Evolutionary conservation across 2,113 vertebrate genomes (phyloP).

Genomic region (Rafetus swinhoei): DNA sequence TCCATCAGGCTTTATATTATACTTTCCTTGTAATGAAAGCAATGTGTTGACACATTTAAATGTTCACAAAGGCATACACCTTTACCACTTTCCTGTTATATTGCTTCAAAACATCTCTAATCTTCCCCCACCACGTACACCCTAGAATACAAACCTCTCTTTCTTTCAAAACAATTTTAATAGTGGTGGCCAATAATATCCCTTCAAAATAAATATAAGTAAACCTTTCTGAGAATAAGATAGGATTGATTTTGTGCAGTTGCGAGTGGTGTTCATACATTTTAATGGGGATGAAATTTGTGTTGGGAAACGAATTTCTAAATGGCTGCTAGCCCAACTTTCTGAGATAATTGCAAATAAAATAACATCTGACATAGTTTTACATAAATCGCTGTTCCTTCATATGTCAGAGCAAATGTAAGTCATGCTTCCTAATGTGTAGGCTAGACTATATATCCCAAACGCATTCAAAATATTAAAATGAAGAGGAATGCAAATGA

Average conservation of each 20-base stretch:
- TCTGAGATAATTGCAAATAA: background rate
- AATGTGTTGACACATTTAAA: slow-evolving; percentile 2
- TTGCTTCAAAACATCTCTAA: background rate
- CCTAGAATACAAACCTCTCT: background rate
- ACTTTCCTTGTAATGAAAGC: slow-evolving; percentile 23
- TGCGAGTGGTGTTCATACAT: background rate
- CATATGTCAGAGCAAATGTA: background rate
- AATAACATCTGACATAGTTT: background rate
- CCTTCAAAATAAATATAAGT: background rate
- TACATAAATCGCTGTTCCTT: background rate
- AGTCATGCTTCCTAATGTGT: background rate
- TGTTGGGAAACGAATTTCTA: background rate
- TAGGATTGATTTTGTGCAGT: background rate
- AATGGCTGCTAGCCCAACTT: background rate
- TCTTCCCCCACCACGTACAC: background rate
- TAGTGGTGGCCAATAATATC: background rate
- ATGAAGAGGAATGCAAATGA: background rate
- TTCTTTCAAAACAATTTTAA: background rate
- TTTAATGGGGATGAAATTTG: background rate
- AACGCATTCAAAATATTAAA: background rate
- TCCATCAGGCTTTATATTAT: slow-evolving; percentile 23
- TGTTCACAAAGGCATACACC: background rate
- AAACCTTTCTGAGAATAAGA: background rate
- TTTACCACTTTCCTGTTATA: background rate
- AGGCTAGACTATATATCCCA: background rate